A percentile compares a stretch with the other conserved stretches of the same genome.
phyloP scores from a whole-genome alignment of 2,113 vertebrate genomes.

The Centropus bengalensis region DNA sequence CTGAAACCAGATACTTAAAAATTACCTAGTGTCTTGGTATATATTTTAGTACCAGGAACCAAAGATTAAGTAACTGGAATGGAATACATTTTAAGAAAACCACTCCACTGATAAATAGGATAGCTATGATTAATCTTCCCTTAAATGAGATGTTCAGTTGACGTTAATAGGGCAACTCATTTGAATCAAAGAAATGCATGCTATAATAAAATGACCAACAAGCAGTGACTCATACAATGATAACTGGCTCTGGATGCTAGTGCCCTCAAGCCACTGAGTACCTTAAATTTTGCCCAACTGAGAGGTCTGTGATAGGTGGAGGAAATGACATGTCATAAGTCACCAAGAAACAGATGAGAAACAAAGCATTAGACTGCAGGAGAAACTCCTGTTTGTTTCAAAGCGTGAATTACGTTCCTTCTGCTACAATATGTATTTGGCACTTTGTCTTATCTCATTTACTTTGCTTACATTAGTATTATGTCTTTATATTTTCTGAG shows the following conservation, averaged over 20 bases:
- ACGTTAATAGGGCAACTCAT: conserved; percentile 5
- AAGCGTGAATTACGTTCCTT: not conserved
- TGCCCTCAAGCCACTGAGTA: not conserved
- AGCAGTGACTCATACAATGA: not conserved
- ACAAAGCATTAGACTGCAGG: not conserved
- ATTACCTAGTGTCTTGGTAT: not conserved
- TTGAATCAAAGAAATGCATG: not conserved
- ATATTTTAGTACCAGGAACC: not conserved
- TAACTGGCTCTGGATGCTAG: not conserved
- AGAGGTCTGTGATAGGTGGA: not conserved
- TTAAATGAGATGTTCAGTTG: conserved; percentile 5
- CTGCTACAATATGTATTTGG: not conserved
- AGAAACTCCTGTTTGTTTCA: not conserved
- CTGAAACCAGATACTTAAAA: not conserved
- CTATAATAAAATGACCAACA: not conserved
- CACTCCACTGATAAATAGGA: conserved; percentile 1
- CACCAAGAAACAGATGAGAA: not conserved
- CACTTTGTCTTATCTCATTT: not conserved
- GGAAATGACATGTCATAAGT: not conserved
- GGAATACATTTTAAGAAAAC: conserved; percentile 31
- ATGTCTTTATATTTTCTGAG: not conserved
- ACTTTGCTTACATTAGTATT: not conserved
- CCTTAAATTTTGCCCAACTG: not conserved
- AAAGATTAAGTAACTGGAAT: not conserved
- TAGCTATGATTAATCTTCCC: conserved; percentile 32